Base-by-base conservation (phyloP, 2,888 invertebrate species). In the Drosophila helvetica region DNA sequence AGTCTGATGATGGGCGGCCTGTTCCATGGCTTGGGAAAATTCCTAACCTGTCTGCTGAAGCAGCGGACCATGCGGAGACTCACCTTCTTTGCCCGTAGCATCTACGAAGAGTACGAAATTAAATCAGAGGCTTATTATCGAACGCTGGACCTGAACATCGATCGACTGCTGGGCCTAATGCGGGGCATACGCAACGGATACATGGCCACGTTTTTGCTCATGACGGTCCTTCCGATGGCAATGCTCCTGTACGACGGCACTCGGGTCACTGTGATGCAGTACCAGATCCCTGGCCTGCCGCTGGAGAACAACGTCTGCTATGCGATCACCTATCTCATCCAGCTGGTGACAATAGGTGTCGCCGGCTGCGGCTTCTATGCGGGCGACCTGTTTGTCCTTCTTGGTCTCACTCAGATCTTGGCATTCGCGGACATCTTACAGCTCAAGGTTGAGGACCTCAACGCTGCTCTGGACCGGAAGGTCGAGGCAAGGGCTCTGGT, bases 1-100 rank as follows among this genome's bases (percentile, higher is more conserved):
- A 57, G 53, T 42, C 25, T 84, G 1, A 82, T 84, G 87, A 22
- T 68, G 8, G 81, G 81, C 0, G 81, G 79, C 0, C 22, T 78
- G 12, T 1, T 70, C 9, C 76, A 61, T 9, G 85, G 76, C 0
- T 0, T 12, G 2, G 59, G 52, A 1, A 70, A 82, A 18, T 25
- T 86, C 3, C 6, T 56, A 0, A 77, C 69, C 0, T 43, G 72
- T 6, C 6, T 84, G 1, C n/a, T 58, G 0, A 70, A 57, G 5
- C 85, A 81, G 1, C 4, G 58, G 15, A 19, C n/a, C 0, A 63
- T 86, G n/a, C 46, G 65, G 6, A 9, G 27, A 6, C 18, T 68
- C 3, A 25, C 72, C 5, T 6, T 61, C 7, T 54, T 50, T n/a
- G 46, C 60, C 0, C 27, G 22, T 0, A 1, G 6, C 4, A 58